Base-by-base conservation (phyloP, 2,797 vertebrate genomes). In the Eutrigla gurnardus region DNA sequence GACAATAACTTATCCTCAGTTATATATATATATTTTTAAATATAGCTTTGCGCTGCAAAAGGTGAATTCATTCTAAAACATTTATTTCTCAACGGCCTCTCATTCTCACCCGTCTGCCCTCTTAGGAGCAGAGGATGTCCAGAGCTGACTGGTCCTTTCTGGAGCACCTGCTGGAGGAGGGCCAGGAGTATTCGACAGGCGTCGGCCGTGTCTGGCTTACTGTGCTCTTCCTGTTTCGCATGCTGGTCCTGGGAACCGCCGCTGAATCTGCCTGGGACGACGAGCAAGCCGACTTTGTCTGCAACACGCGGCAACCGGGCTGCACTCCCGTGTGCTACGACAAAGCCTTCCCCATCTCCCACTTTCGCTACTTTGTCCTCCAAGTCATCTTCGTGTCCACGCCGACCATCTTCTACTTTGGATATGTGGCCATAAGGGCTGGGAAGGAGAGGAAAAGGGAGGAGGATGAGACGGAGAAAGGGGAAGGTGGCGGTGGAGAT, bases 71-170 rank as follows among this genome's bases (percentile, higher is more conserved):
- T 32, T 45, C 3, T 52, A 1, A 37, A 52, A 35, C 4, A 6
- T 18, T 7, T 6, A n/a, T 33, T 11, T 47, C 18, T 32, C 9
- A 35, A 52, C n/a, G 15, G 52, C 45, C 10, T 46, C 12, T 37
- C 6, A 14, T 13, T 47, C 39, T 52, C 7, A 35, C 1, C 5
- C 6, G 39, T 33, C n/a, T 73, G 13, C 61, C 53, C 4, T 75
- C 42, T 25, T 17, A 93, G 93, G 84, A 91, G 78, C 91, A 89
- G 91, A 95, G 89, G 89, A 95, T 95, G 95, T 95, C 95, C 89
- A 96, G 93, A 92, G 95, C 93, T 92, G 96, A 96, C 88, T 96
- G 96, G 96, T 92, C 94, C 82, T 95, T 95, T 78, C 89, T 96
- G 86, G 95, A 96, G 92, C 91, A 93, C 79, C 91, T 96, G 84